Conservation (phyloP, 2,113 vertebrate genomes). For the Mohoua ochrocephala region DNA sequence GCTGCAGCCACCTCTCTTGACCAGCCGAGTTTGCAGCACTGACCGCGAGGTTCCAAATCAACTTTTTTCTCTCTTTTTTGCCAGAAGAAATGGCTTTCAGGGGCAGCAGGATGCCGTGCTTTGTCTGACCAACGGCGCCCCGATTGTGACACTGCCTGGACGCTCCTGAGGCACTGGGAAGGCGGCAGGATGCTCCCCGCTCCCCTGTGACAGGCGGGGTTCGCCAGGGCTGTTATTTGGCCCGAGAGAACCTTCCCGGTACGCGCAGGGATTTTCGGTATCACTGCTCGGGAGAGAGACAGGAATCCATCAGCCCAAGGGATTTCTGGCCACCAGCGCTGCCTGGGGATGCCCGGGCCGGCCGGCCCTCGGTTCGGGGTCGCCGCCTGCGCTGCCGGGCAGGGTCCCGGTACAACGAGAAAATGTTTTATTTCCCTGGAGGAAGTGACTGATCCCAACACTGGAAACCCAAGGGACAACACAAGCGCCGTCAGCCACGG, state of each 20-base stretch:
- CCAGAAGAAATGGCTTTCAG: background rate
- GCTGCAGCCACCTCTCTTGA: background rate
- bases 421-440: background rate
- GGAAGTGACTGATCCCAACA: accelerated
- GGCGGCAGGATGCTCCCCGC: background rate
- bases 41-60: background rate
- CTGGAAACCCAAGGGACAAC: background rate
- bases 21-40: background rate
- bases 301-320: too few species aligned
- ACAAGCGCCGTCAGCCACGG: background rate
- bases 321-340: background rate
- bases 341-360: background rate
- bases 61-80: background rate
- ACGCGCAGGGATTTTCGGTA: too few species aligned
- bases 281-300: background rate
- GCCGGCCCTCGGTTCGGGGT: background rate
- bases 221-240: background rate
- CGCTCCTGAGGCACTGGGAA: background rate
- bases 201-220: background rate
- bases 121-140: background rate
- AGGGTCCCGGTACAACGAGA: too few species aligned
- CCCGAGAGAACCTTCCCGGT: background rate
- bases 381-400: too few species aligned
- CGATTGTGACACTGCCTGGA: background rate
- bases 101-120: background rate